Base-by-base conservation (phyloP, 2,888 invertebrate species). In the Mesorhabditis sp. region DNA sequence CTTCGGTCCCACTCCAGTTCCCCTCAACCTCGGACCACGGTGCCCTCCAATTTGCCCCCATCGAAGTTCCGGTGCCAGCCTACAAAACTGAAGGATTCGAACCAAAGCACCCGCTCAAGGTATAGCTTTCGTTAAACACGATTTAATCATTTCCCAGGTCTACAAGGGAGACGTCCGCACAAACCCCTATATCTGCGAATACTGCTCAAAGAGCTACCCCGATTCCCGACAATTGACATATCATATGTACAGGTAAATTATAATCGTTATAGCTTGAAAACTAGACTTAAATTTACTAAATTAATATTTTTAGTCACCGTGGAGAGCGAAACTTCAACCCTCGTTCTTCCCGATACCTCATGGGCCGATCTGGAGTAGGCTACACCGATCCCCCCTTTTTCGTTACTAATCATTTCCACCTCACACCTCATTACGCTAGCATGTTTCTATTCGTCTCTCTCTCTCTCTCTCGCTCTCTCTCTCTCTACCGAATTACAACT, bases 111-210 rank as follows among this genome's bases (percentile, higher is more conserved):
- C 82, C 80, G 5, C 67, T 79, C 68, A 79, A 77, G 68, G 75
- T 75, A 45, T 45, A 50, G 10, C 58, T 50, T 50, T 50, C 7
- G n/a, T 50, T 50, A 50, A n/a, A 50, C 7, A 13, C 58, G n/a
- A 50, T 2, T 62, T 7, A 62, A n/a, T 45, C 43, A n/a, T 43
- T 64, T 63, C 80, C 7, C 74, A 80, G 73, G 79, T 81, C 7
- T 82, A 82, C 74, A 80, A 76, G 43, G 58, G 58, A 13, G 85
- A 85, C 65, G 77, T 83, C 44, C 81, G 84, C 41, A 76, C 77
- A 4, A 79, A 80, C 67, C 83, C 85, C 5, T 85, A 85, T 74
- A 85, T 85, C 70, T 85, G 85, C 66, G 84, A 85, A 67, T 85
- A 85, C 70, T 85, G 85, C 72, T 81, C 81, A 5, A 85, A 85